Evolutionary conservation across 2,113 vertebrate genomes (phyloP), one percentile per base, ranked within the genome.

Genomic region (Thunnus thynnus): DNA sequence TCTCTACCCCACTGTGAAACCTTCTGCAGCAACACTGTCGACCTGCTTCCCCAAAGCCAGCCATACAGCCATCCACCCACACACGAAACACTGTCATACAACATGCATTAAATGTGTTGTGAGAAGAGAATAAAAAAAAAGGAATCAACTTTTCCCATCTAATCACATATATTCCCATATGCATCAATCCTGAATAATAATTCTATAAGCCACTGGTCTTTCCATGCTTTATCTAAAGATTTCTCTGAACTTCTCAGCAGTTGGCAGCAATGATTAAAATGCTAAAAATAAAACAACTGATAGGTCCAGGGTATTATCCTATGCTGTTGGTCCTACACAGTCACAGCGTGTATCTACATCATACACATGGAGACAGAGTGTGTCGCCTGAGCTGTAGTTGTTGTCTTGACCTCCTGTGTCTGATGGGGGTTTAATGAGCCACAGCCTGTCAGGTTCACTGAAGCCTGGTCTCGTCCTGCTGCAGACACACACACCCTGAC

Each of bases 391-490:
- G 72, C 63, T 58, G 70, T 81, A 63, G 82, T 72, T 74, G 88
- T 85, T 86, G 81, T 89, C 78, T 85, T 91, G 90, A 92, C 90
- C 93, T 86, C 82, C 52, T 20, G 88, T 12, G 64, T 91, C 81
- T 90, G 91, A 89, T 41, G 85, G 70, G 66, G 78, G 80, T 88
- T 92, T 94, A 91, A 93, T 92, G 91, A 93, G 91, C 65, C 82
- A 13, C 82, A 36, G 83, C 65, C 85, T 92, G 92, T 92, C 88
- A 93, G 64, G 84, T 80, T 80, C 27, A 36, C 82, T 73, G 88
- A 80, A 79, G 86, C 85, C 82, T 44, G 79, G 84, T 81, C 85
- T 61, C 16, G 66, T 87, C 78, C 84, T 13, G 18, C 82, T 25
- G 36, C 88, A 78, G 88, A 81, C 78, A 80, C 87, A 61, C 72